Conservation (phyloP, 2,888 invertebrate genomes). For the Frankliniella fusca region DNA sequence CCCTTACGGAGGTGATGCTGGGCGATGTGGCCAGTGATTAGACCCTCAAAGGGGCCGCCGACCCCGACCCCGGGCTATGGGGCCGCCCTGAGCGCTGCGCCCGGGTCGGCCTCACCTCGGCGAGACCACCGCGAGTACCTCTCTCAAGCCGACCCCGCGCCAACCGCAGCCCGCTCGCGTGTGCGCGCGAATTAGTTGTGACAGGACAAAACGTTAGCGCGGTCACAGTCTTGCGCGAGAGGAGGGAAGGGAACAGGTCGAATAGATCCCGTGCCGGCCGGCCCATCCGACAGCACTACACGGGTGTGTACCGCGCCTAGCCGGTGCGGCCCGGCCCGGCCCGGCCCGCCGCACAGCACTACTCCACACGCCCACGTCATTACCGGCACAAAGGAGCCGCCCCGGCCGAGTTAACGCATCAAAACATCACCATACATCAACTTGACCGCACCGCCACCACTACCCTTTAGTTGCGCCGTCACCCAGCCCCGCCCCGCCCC, state of each 20-base stretch:
- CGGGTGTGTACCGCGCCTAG: no score
- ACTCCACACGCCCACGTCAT: not conserved
- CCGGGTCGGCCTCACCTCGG: no score
- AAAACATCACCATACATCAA: conserved; percentile 17
- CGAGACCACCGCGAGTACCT: no score
- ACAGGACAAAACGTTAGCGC: no score
- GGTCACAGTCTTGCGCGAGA: no score
- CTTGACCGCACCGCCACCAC: not conserved
- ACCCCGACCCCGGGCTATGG: not conserved
- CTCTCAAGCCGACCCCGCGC: no score
- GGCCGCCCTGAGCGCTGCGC: not conserved
- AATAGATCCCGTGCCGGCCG: no score
- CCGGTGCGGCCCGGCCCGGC: not conserved
- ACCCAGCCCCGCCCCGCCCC: not conserved
- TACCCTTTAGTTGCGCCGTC: not conserved
- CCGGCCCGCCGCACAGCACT: not conserved
- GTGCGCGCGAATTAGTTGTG: no score
- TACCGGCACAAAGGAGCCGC: not conserved
- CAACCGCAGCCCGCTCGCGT: no score
- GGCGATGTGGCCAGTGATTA: not conserved
- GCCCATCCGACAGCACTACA: no score
- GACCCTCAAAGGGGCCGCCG: not conserved
- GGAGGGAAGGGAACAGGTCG: no score
- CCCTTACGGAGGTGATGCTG: not conserved
- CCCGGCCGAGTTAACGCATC: conserved; percentile 15